Conservation (phyloP, 2,888 invertebrate genomes). For the Aphrophora alni region DNA sequence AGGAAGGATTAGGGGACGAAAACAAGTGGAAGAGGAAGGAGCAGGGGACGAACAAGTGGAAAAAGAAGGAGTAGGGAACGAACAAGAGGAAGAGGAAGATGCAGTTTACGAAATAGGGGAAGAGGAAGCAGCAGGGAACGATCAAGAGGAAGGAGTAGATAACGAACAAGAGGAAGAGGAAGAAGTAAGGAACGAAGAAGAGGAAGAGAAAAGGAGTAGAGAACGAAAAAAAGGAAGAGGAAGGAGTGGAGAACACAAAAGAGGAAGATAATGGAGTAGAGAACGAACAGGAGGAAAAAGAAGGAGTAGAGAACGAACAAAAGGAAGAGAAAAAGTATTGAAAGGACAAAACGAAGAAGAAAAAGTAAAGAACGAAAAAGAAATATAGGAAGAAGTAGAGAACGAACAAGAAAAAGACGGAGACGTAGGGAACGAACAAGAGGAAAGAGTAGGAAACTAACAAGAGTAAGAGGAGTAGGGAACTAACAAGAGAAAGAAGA, state of each 20-base stretch:
- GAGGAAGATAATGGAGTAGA: neutral
- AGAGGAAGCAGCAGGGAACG: neutral
- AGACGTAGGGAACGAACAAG: neutral
- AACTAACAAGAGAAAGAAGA: neutral
- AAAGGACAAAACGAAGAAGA: neutral
- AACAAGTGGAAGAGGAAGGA: neutral
- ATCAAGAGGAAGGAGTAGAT: neutral
- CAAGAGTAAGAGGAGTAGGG: neutral
- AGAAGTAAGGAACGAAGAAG: neutral
- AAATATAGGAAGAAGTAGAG: neutral
- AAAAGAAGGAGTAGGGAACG: neutral
- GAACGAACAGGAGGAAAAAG: slow-evolving; percentile 35
- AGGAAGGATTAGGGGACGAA: neutral
- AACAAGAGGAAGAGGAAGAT: neutral
- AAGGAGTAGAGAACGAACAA: slow-evolving; percentile 45
- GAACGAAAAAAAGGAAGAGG: neutral
- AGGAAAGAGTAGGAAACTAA: neutral
- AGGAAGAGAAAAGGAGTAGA: neutral
- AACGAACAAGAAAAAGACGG: neutral
- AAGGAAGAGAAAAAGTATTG: slow-evolving; percentile 36
- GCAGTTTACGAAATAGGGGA: neutral
- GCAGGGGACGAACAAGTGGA: neutral
- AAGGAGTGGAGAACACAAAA: neutral
- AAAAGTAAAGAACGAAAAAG: neutral
- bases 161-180: neutral